These are phyloP conservation scores for Accipiter virgatus DNA, from an alignment of 2,113 vertebrate species.

Conservation along the genomic window DNA sequence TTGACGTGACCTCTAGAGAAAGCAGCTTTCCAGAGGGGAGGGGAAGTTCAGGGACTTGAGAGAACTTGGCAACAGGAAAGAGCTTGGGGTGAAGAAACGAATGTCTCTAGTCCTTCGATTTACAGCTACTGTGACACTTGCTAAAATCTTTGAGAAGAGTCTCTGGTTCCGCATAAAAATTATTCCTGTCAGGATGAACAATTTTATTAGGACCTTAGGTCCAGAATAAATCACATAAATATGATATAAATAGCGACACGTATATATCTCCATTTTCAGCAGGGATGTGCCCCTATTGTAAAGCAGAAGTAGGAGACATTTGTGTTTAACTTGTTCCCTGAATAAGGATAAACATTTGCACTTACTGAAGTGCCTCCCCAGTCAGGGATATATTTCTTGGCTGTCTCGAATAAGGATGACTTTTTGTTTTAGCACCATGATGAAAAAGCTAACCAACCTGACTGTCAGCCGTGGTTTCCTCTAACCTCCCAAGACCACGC, in stretches of 20 bases:
- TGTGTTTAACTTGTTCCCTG: neutral
- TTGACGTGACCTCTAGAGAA: constrained; percentile 5
- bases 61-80: neutral
- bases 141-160: neutral
- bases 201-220: constrained; percentile 9
- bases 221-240: constrained; percentile 21
- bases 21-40: neutral
- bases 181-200: neutral
- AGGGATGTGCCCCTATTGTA: neutral
- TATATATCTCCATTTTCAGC: neutral
- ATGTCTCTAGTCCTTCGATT: neutral
- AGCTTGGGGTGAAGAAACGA: neutral
- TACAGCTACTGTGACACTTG: neutral
- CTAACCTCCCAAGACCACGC: neutral
- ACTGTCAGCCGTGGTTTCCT: neutral
- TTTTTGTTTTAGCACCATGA: neutral
- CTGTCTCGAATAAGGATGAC: neutral
- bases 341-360: neutral
- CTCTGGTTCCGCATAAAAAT: neutral
- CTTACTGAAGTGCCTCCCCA: neutral
- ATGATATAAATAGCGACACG: neutral
- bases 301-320: neutral
- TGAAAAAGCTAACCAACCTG: neutral
- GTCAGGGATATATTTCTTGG: neutral
- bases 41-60: neutral